Evolutionary conservation across 2,113 vertebrate genomes (phyloP).

Genomic region (Saccopteryx bilineata): DNA sequence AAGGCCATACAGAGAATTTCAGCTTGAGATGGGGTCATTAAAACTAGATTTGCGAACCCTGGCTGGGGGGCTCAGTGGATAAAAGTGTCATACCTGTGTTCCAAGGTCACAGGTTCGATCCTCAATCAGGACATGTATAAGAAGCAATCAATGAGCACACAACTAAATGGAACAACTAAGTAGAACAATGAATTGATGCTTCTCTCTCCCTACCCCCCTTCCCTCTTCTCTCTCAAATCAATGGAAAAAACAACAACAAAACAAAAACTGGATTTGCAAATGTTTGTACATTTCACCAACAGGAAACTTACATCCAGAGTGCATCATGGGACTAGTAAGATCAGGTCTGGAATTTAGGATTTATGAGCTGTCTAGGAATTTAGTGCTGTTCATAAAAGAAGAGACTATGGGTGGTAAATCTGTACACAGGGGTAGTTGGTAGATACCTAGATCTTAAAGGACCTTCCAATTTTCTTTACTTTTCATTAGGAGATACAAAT

Average conservation of each 20-base stretch:
- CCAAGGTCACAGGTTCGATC: too few relatives aligned
- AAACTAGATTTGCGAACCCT: too few relatives aligned
- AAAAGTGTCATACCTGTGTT: too few relatives aligned
- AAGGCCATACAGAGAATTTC: conserved; percentile 27
- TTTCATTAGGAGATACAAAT: not conserved
- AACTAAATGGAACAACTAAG: too few relatives aligned
- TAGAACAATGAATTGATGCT: too few relatives aligned
- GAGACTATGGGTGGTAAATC: not conserved
- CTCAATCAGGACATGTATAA: too few relatives aligned
- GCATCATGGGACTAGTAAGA: not conserved
- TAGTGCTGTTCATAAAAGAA: not conserved
- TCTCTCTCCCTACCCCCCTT: too few relatives aligned
- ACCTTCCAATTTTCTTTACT: not conserved
- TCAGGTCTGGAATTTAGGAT: not conserved
- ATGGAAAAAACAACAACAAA: too few relatives aligned
- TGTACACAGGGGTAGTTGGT: not conserved
- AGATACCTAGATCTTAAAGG: not conserved
- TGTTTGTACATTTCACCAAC: conserved; percentile 8
- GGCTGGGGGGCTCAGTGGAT: too few relatives aligned
- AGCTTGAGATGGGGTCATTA: conserved; percentile 34
- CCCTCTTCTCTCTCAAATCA: too few relatives aligned
- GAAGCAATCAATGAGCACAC: too few relatives aligned
- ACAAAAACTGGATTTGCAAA: not conserved
- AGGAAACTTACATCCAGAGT: not conserved
- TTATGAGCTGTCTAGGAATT: not conserved